Evolutionary conservation across 2,888 invertebrate genomes (phyloP), one percentile per base, ranked within the genome.

Genomic region (Agonopterix alstromeriana): DNA sequence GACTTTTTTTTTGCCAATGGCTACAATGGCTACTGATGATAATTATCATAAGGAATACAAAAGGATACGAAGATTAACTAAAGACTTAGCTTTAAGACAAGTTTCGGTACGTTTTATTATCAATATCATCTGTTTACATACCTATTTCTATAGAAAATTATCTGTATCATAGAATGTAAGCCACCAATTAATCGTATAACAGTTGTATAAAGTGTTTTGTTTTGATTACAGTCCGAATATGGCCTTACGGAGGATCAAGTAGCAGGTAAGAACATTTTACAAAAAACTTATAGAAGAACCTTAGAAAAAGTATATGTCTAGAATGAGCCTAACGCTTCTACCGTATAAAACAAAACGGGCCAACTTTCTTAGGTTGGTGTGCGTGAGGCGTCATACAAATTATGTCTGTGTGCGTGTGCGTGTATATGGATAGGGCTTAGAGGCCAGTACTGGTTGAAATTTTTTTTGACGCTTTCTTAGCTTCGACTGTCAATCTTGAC

Each of bases 231-330:
- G 96, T 92, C 93, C 53, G 95, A 96, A 76, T 95, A 95, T 90
- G 96, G 96, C 65, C 92, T 96, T 57, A 94, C 95, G 49, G 95
- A 96, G 81, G 96, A 96, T 74, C 95, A 95, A 90, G 95, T 96
- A 56, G 95, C 95, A 78, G 94, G 94, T 94, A 89, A 87, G 58
- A 52, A 46, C 48, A 48, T 47, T 46, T 57, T 10, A 11, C 9
- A 41, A 40, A 8, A n/a, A 46, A 36, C 27, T 10, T 7, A 12
- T 3, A 3, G n/a, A n/a, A n/a, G n/a, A n/a, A n/a, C n/a, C n/a
- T n/a, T n/a, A n/a, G n/a, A n/a, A n/a, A n/a, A n/a, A n/a, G n/a
- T n/a, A n/a, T n/a, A n/a, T n/a, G n/a, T n/a, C n/a, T n/a, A n/a
- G n/a, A n/a, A n/a, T n/a, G n/a, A n/a, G n/a, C n/a, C n/a, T n/a